Conservation (phyloP, 2,888 invertebrate genomes). For the Timandra comae region DNA sequence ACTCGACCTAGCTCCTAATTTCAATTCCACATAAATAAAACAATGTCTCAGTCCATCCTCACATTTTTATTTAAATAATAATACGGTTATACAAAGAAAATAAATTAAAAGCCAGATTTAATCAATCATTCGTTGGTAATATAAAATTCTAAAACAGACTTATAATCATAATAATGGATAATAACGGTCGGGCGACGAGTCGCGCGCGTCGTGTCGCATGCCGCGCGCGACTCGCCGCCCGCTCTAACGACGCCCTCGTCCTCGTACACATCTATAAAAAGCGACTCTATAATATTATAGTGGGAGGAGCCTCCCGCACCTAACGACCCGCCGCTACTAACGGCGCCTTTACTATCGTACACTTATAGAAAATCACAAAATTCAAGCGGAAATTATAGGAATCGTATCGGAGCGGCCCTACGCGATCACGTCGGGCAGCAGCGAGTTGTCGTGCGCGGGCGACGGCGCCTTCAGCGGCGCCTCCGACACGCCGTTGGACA, state of each 20-base stretch:
- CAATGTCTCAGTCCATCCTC: conserved; percentile 70
- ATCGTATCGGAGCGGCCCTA: conserved; percentile 40
- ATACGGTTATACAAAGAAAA: conserved; percentile 76
- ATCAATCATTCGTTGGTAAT: conserved; percentile 75
- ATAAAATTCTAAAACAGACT: conserved; percentile 76
- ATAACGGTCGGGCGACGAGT: conserved; percentile 39
- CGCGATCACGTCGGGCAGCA: conserved; percentile 70
- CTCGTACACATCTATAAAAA: conserved; percentile 65
- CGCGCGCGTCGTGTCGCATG: conserved; percentile 15
- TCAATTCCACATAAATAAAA: conserved; percentile 65
- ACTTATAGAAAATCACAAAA: conserved; percentile 76
- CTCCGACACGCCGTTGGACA: conserved; percentile 38
- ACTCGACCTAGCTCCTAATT: conserved; percentile 41
- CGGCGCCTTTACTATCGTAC: conserved; percentile 67
- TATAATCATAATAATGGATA: conserved; percentile 63
- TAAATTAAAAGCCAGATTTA: conserved; percentile 75
- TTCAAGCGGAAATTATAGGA: conserved; percentile 75
- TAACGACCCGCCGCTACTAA: conserved; percentile 57
- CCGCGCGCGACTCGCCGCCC: conserved; percentile 22
- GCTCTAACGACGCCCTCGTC: conserved; percentile 38
- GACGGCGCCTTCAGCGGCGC: conserved; percentile 72
- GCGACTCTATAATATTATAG: conserved; percentile 73
- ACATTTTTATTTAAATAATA: conserved; percentile 72
- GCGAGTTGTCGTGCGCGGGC: conserved; percentile 56
- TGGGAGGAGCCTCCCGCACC: conserved; percentile 69